Evolutionary conservation across 2,888 invertebrate genomes (phyloP).

Genomic region (Metallyticus violacea): DNA sequence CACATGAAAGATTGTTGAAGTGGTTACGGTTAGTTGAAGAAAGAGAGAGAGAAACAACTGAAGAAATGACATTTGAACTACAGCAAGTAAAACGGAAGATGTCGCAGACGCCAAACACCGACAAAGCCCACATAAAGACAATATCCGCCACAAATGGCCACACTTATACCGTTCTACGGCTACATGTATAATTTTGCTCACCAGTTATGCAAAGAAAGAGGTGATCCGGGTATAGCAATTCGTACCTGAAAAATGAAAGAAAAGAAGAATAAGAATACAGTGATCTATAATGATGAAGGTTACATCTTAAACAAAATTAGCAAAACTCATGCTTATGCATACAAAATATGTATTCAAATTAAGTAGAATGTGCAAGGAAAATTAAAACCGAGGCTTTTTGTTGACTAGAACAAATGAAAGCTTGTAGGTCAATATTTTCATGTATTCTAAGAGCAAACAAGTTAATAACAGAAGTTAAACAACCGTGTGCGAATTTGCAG

Average conservation of each 20-base stretch:
- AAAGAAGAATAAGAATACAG: neutral
- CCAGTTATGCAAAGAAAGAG: neutral
- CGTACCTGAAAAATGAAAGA: neutral
- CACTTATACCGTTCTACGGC: neutral
- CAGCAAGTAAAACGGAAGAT: too few relatives aligned
- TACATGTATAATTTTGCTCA: neutral
- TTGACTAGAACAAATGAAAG: neutral
- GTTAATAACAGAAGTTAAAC: neutral
- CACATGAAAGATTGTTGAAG: too few relatives aligned
- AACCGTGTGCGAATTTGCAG: neutral
- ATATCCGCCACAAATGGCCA: too few relatives aligned
- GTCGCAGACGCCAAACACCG: too few relatives aligned
- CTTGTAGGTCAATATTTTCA: neutral
- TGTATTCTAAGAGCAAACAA: neutral
- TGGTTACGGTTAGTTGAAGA: too few relatives aligned
- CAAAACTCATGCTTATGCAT: neutral
- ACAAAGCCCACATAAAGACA: too few relatives aligned
- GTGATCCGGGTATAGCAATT: neutral
- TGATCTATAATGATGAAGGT: neutral
- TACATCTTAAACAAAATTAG: neutral
- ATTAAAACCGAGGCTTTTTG: neutral
- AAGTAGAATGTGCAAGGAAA: neutral
- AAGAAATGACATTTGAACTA: too few relatives aligned
- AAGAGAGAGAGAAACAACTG: too few relatives aligned
- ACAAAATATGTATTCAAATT: neutral